phyloP scores from a whole-genome alignment of 1,140 invertebrate genomes.

The Brachionus plicatilis region DNA sequence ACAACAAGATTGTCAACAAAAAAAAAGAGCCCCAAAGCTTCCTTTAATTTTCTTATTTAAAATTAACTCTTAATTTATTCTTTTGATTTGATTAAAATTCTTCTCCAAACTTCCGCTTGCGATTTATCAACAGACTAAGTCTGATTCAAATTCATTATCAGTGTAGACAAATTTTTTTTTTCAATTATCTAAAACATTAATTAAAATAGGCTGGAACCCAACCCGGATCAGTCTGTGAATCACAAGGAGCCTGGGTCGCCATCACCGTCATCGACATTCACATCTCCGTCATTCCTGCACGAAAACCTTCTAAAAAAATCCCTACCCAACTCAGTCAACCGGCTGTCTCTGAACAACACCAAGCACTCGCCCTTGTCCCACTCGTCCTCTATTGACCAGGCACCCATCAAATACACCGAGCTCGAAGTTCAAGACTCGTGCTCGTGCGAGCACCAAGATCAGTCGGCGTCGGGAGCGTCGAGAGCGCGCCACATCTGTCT shows the following conservation, averaged over 20 bases:
- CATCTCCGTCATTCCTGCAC: constrained; percentile 6
- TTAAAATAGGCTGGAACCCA: background rate
- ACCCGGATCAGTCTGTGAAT: background rate
- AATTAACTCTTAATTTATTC: no score
- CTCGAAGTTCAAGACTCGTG: background rate
- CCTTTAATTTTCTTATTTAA: no score
- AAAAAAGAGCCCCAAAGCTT: no score
- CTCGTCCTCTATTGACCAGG: background rate
- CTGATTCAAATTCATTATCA: no score
- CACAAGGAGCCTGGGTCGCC: background rate
- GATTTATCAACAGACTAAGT: no score
- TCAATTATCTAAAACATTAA: no score
- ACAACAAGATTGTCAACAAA: no score
- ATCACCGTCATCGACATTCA: background rate
- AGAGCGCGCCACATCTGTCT: constrained; percentile 3
- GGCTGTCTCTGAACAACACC: background rate
- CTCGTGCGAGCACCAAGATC: background rate
- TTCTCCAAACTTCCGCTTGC: no score
- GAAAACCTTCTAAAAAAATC: background rate
- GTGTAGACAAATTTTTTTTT: no score
- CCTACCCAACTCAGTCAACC: background rate
- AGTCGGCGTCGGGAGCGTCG: no score
- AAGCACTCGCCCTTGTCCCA: background rate
- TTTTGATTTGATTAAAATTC: no score
- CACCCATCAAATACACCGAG: background rate